phyloP scores from a whole-genome alignment of 2,888 invertebrate genomes.

The Bruchidius siliquastri region DNA sequence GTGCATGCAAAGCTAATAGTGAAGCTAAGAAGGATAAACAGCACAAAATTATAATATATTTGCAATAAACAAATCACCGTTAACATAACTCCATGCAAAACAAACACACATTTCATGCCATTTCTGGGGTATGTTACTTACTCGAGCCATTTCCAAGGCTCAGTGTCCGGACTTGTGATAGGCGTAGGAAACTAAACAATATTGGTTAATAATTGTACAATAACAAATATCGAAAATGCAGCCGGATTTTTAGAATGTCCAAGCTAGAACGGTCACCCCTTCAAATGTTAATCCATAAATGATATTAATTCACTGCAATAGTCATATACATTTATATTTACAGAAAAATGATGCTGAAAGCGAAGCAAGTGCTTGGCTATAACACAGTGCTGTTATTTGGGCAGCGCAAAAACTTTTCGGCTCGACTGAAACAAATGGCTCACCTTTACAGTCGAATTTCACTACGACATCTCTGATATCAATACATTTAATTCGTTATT shows the following conservation, averaged over 20 bases:
- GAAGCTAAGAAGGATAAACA: neutral
- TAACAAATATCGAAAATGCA: constrained; percentile 3
- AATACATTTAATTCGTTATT: too few relatives aligned
- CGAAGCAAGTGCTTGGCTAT: constrained; percentile 21
- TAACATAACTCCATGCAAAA: neutral
- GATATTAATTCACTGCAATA: neutral
- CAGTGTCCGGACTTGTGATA: constrained; percentile 81
- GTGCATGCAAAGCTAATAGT: neutral
- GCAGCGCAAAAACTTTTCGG: neutral
- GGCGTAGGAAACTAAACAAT: constrained; percentile 78
- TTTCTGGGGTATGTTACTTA: constrained; percentile 51
- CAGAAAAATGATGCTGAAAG: constrained; percentile 8
- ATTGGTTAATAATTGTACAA: neutral
- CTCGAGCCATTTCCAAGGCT: constrained; percentile 89
- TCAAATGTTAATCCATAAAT: constrained; percentile 15
- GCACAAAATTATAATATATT: neutral
- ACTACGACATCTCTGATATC: too few relatives aligned
- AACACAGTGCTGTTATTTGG: constrained; percentile 5
- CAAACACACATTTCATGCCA: neutral
- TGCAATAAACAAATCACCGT: too few relatives aligned
- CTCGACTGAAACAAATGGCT: neutral
- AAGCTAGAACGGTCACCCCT: neutral
- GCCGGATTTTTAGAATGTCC: too few relatives aligned
- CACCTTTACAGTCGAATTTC: neutral
- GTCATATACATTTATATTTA: neutral